Conservation (phyloP, 1,140 invertebrate genomes). For the Chironomus tepperi region DNA sequence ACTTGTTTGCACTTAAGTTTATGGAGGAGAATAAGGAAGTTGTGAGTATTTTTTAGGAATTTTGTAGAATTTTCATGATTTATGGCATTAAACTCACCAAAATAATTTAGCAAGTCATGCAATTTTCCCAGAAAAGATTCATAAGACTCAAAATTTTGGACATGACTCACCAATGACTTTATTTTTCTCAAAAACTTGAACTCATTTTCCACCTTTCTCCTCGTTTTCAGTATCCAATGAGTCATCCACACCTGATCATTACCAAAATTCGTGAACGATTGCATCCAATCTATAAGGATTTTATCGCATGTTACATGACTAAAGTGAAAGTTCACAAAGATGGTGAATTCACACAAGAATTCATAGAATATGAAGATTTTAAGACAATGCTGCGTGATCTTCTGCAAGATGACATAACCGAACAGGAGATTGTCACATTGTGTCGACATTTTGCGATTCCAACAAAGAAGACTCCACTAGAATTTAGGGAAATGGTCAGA, state of each 20-base stretch:
- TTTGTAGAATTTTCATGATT: too few species aligned
- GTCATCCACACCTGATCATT: constrained; percentile 58
- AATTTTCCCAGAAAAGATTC: too few species aligned
- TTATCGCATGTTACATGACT: constrained; percentile 56
- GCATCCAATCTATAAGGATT: constrained; percentile 59
- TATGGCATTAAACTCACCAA: too few species aligned
- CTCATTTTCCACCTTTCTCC: constrained; percentile 14
- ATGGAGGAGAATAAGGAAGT: constrained; percentile 73
- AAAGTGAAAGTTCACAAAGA: constrained; percentile 33
- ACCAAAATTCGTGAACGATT: constrained; percentile 55
- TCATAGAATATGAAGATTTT: constrained; percentile 46
- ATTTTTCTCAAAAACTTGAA: neutral
- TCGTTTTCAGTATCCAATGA: constrained; percentile 55
- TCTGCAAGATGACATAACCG: constrained; percentile 55
- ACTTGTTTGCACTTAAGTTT: constrained; percentile 77
- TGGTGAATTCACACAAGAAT: constrained; percentile 34
- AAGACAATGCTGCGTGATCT: constrained; percentile 48
- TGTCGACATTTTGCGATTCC: constrained; percentile 51
- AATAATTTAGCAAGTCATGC: too few species aligned
- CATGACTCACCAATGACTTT: neutral
- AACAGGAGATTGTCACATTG: constrained; percentile 69
- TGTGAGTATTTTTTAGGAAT: constrained; percentile 43
- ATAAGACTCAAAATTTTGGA: too few species aligned
- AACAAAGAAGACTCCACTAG: constrained; percentile 41
- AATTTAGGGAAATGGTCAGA: constrained; percentile 40